A percentile compares a stretch with the other conserved stretches of the same genome.
These are phyloP conservation scores for Siniperca knerii DNA, from an alignment of 2,113 vertebrate genomes.

Conservation along the genomic window DNA sequence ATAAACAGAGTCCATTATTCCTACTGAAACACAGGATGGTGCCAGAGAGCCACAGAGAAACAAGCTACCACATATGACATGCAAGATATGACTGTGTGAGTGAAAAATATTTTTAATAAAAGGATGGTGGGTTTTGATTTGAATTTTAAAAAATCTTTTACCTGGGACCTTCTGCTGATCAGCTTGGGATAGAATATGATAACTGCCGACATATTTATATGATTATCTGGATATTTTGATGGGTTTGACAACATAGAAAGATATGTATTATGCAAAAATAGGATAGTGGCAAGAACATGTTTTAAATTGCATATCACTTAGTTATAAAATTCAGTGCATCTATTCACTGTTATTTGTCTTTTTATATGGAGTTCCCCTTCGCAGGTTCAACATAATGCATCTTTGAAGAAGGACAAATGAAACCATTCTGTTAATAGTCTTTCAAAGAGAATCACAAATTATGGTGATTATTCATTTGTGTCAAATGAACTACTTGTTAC, in stretches of 20 bases:
- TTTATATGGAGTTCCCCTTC: constrained; percentile 14
- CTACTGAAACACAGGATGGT: constrained; percentile 76
- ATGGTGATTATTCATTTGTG: constrained; percentile 73
- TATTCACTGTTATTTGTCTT: background rate
- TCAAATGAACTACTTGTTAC: constrained; percentile 72
- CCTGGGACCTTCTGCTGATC: background rate
- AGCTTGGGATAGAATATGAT: background rate
- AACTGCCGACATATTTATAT: background rate
- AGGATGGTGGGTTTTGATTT: background rate
- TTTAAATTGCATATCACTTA: constrained; percentile 42
- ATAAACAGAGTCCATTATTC: constrained; percentile 44
- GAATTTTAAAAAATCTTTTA: background rate
- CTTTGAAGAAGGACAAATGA: constrained; percentile 67
- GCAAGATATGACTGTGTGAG: background rate
- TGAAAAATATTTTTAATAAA: background rate
- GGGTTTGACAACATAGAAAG: background rate
- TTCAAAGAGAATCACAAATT: constrained; percentile 70
- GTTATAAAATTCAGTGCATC: constrained; percentile 5
- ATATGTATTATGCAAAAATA: background rate
- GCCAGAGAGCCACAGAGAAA: constrained; percentile 76
- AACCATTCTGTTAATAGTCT: constrained; percentile 68
- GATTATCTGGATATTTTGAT: background rate
- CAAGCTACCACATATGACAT: background rate
- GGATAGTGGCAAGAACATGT: background rate
- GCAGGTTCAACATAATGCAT: constrained; percentile 38